A percentile compares a stretch with the other conserved stretches of the same genome.
phyloP scores from a whole-genome alignment of 64 coral and sea anemone genomes.

The Porites lutea region DNA sequence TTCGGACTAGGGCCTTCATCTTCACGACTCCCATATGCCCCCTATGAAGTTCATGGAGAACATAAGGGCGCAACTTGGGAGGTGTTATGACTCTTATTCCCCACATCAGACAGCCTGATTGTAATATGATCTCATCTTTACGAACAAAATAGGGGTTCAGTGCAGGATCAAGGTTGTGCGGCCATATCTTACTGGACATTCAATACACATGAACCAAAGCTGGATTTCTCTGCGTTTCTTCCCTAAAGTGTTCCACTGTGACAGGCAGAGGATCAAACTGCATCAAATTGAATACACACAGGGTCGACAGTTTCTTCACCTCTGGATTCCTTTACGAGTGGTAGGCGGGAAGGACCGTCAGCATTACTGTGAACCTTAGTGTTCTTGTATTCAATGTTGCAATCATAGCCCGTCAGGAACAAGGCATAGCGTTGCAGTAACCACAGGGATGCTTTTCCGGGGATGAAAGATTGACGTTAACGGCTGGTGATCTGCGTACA shows the following conservation, averaged over 20 bases:
- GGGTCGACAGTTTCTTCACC: background rate
- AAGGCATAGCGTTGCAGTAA: background rate
- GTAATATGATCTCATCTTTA: background rate
- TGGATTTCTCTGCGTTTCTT: slow-evolving; percentile 12
- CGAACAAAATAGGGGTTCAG: background rate
- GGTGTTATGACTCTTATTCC: too few relatives aligned
- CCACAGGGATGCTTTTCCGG: slow-evolving; percentile 13
- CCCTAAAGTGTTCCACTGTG: background rate
- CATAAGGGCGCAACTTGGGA: too few relatives aligned
- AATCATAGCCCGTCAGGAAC: background rate
- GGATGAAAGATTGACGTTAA: slow-evolving; percentile 47
- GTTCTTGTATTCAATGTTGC: slow-evolving; percentile 29
- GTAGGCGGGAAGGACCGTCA: background rate
- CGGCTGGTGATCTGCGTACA: slow-evolving; percentile 49
- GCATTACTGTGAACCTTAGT: slow-evolving; percentile 1
- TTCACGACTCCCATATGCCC: too few relatives aligned
- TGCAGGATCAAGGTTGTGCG: background rate
- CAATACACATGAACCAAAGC: background rate
- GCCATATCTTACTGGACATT: background rate
- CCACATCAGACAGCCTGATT: background rate
- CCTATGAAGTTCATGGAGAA: too few relatives aligned
- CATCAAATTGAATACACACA: too few relatives aligned
- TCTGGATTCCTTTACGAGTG: slow-evolving; percentile 3
- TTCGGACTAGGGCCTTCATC: too few relatives aligned
- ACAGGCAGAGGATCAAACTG: background rate